Conservation (phyloP, 2,797 vertebrate species). For the Graptemys geographica region DNA sequence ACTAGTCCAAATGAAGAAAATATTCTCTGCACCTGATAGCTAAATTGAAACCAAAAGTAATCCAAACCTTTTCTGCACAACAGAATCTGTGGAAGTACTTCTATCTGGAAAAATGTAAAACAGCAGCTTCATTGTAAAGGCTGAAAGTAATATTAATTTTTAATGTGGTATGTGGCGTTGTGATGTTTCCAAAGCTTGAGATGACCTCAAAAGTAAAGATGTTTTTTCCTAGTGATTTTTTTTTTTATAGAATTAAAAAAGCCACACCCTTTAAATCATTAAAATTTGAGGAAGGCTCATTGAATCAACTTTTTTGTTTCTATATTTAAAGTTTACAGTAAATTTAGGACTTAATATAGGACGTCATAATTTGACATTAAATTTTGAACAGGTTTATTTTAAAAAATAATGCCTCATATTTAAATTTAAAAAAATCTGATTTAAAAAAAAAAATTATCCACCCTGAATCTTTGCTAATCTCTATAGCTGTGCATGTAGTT, state of each 20-base stretch:
- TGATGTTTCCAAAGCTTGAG: not conserved
- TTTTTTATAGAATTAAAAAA: not conserved
- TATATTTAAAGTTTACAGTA: not conserved
- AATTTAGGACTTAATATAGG: not conserved
- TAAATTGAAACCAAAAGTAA: too few species aligned
- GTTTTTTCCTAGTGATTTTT: too few species aligned
- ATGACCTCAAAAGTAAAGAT: too few species aligned
- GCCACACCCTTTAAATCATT: not conserved
- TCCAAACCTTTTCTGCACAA: too few species aligned
- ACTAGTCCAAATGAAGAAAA: not conserved
- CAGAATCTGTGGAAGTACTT: too few species aligned
- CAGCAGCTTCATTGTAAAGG: not conserved
- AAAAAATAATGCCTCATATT: not conserved
- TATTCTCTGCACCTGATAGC: not conserved
- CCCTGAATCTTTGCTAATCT: not conserved
- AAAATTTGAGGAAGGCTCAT: too few species aligned
- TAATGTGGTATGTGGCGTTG: not conserved
- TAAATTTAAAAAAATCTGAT: too few species aligned
- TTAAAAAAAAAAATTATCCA: not conserved
- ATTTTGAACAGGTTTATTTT: not conserved
- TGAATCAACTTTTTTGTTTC: not conserved
- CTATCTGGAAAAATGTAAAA: too few species aligned
- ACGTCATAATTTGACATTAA: not conserved
- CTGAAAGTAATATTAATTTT: not conserved
- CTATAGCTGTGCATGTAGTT: not conserved